Percentiles rank a stretch among this genome's conserved stretches.
These are phyloP conservation scores for Todiramphus chloris DNA, from an alignment of 2,113 vertebrate species.

Conservation along the genomic window DNA sequence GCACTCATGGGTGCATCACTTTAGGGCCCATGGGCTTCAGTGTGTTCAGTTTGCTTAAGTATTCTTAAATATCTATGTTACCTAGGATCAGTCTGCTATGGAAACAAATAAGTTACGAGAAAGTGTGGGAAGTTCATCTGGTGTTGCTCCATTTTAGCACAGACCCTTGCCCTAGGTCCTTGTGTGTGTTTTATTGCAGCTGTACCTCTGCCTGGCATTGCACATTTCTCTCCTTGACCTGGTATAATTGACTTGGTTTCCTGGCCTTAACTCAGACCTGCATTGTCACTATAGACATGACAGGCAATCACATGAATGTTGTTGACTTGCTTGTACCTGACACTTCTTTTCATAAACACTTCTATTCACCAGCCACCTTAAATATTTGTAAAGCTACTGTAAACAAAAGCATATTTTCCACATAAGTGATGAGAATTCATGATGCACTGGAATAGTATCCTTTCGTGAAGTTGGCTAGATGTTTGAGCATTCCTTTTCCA, in stretches of 20 bases:
- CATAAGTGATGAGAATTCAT: not conserved
- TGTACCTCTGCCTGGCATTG: not conserved
- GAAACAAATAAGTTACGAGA: not conserved
- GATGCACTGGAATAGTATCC: not conserved
- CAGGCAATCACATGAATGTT: not conserved
- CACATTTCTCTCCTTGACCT: not conserved
- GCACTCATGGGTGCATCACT: not conserved
- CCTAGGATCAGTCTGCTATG: not conserved
- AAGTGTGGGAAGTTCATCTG: not conserved
- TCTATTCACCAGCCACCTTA: not conserved
- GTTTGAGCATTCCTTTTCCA: not conserved
- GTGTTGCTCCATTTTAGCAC: too few species aligned
- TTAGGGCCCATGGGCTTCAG: not conserved
- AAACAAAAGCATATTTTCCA: not conserved
- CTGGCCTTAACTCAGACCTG: not conserved
- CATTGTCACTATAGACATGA: rapidly evolving
- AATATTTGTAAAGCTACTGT: not conserved
- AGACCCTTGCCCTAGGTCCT: not conserved
- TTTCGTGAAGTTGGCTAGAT: not conserved
- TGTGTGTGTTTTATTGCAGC: not conserved
- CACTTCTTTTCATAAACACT: not conserved
- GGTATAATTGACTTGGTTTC: not conserved
- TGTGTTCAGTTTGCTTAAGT: not conserved
- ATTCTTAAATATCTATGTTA: not conserved
- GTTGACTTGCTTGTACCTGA: not conserved